A percentile compares a stretch with the other conserved stretches of the same genome.
These are phyloP conservation scores for Brachionus koreanus DNA, from an alignment of 1,140 invertebrate genomes.

Conservation along the genomic window DNA sequence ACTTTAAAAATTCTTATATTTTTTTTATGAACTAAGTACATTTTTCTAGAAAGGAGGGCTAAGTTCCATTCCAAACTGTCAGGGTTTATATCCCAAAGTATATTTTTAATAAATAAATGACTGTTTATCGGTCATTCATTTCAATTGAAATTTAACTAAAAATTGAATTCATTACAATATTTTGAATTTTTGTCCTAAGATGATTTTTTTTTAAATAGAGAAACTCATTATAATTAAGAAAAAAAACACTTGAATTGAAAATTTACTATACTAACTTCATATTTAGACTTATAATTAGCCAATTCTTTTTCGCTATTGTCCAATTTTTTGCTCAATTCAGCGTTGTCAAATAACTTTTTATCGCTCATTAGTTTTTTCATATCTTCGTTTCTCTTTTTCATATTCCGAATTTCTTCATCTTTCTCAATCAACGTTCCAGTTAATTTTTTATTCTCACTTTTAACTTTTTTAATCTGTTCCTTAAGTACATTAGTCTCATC, in stretches of 20 bases:
- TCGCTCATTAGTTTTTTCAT: slow-evolving; percentile 24
- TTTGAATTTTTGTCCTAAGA: too few species aligned
- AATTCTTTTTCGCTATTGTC: background rate
- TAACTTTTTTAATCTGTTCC: slow-evolving; percentile 2
- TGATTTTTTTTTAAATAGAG: too few species aligned
- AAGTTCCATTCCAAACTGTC: too few species aligned
- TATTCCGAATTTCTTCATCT: slow-evolving; percentile 13
- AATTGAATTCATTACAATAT: too few species aligned
- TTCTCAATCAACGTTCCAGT: background rate
- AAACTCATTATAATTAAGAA: background rate
- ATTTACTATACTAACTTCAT: background rate
- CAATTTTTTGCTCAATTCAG: slow-evolving; percentile 35
- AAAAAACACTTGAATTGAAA: background rate
- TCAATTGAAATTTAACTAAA: too few species aligned
- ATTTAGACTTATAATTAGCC: background rate
- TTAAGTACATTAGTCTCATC: slow-evolving; percentile 15
- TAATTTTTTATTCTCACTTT: slow-evolving; percentile 29
- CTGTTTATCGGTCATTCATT: too few species aligned
- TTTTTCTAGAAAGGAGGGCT: too few species aligned
- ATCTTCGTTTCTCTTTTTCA: slow-evolving; percentile 33
- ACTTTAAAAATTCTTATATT: too few species aligned
- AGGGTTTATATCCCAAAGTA: too few species aligned
- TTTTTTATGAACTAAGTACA: too few species aligned
- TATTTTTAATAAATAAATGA: too few species aligned
- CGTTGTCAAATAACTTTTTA: slow-evolving; percentile 41